Evolutionary conservation across 2,797 vertebrate species (phyloP), one percentile per base, ranked within the genome.

Genomic region (Buphagus erythrorhynchus): DNA sequence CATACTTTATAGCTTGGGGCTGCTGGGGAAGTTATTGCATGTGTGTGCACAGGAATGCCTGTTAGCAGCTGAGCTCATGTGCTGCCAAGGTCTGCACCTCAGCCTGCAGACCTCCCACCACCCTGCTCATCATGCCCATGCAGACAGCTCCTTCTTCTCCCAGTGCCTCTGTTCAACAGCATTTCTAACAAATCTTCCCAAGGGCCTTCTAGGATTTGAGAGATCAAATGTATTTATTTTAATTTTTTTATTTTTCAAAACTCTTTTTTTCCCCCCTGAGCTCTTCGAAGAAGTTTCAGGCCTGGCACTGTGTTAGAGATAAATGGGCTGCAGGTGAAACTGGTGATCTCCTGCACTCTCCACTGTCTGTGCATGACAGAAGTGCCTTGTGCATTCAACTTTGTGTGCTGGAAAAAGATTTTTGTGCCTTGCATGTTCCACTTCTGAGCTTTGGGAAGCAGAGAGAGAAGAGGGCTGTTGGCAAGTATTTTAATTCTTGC

Each of bases 101-200:
- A 55, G 28, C 46, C 19, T 75, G 81, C 81, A 81, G 77, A 62
- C 33, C 79, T 74, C 35, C 73, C 35, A n/a, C 55, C 4, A 5
- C 57, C 65, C 45, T 29, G 29, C 38, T 18, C 68, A 13, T 33
- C 22, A 4, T 0, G 0, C 8, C 38, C 2, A 1, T 6, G 51
- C 72, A 16, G 25, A 29, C 62, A 33, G 61, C 62, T 45, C 57
- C 61, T 14, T 7, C 49, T 74, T 40, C 73, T 88, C 57, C 31
- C 76, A 48, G 1, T 11, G 9, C 35, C 33, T 1, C 0, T 19
- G 43, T 16, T 62, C 43, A 69, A 16, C 43, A 73, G 52, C 25
- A 12, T 17, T 66, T 24, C 55, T 76, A 59, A 55, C 51, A 69
- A 7, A 25, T 57, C 40, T 76, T 54, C 67, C 46, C 35, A 58